These are phyloP conservation scores for Trachops cirrhosus DNA, from an alignment of 2,797 vertebrate species.

Conservation along the genomic window DNA sequence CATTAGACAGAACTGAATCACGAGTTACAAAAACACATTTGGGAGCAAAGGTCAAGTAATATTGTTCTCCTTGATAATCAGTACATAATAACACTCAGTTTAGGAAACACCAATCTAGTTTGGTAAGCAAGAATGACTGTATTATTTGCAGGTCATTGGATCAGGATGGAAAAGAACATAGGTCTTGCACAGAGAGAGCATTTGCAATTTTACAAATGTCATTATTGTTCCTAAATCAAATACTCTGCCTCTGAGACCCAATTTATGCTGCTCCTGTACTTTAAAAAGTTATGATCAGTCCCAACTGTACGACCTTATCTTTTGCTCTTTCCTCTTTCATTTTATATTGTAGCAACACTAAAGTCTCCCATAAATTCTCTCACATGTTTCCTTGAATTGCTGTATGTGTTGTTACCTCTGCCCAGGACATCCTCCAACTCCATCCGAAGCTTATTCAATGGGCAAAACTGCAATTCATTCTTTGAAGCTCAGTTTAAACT, in stretches of 20 bases:
- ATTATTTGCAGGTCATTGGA: slow-evolving; percentile 26
- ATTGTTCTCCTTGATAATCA: not conserved
- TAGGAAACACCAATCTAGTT: not conserved
- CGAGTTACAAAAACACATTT: not conserved
- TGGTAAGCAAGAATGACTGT: not conserved
- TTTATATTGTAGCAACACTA: not conserved
- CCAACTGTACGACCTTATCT: not conserved
- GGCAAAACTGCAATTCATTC: not conserved
- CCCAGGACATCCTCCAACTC: not conserved
- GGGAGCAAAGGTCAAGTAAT: slow-evolving; percentile 28
- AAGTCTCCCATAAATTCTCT: not conserved
- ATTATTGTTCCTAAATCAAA: not conserved
- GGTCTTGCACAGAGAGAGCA: not conserved
- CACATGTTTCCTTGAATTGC: not conserved
- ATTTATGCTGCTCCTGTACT: not conserved
- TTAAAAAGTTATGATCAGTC: not conserved
- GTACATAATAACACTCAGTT: not conserved
- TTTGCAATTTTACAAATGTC: not conserved
- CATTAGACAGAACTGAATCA: not conserved
- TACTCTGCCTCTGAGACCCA: not conserved
- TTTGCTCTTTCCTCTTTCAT: not conserved
- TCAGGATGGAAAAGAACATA: not conserved
- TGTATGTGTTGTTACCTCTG: not conserved
- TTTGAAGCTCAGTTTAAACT: not conserved
- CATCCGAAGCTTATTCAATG: not conserved